A percentile compares a stretch with the other conserved stretches of the same genome.
Conservation (phyloP, 2,888 invertebrate genomes). For the Hermodice carunculata region DNA sequence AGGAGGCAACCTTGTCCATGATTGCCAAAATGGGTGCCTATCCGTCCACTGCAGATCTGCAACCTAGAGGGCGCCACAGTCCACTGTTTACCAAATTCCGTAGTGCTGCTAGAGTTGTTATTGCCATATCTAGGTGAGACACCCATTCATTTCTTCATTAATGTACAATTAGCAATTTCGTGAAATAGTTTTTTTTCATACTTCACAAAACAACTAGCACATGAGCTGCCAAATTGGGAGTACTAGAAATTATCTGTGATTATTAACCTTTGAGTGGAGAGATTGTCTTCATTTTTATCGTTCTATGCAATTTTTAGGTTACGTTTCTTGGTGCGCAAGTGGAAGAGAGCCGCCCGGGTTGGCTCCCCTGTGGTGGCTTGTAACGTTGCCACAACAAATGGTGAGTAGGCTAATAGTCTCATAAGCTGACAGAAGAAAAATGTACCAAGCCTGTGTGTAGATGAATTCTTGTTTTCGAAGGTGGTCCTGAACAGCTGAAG, state of each 20-base stretch:
- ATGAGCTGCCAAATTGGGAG: not conserved
- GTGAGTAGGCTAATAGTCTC: not conserved
- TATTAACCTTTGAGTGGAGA: not conserved
- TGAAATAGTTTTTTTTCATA: no score
- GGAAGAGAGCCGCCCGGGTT: constrained; percentile 31
- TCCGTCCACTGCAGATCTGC: constrained; percentile 6
- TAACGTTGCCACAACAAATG: not conserved
- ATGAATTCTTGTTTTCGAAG: no score
- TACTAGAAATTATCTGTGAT: not conserved
- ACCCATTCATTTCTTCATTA: not conserved
- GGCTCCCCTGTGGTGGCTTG: constrained; percentile 26
- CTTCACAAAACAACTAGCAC: no score
- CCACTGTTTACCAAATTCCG: constrained; percentile 29
- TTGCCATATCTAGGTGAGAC: constrained; percentile 26
- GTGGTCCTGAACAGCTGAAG: no score
- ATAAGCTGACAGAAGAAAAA: no score
- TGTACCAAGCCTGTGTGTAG: no score
- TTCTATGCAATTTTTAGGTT: constrained; percentile 21
- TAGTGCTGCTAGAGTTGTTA: constrained; percentile 33
- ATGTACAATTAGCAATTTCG: no score
- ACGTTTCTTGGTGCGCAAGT: constrained; percentile 39
- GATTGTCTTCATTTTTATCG: not conserved
- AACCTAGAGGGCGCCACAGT: not conserved
- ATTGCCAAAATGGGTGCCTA: constrained; percentile 68
- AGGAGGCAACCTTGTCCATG: constrained; percentile 71